Base-by-base conservation (phyloP, 1,140 invertebrate genomes). In the Penaeus chinensis region DNA sequence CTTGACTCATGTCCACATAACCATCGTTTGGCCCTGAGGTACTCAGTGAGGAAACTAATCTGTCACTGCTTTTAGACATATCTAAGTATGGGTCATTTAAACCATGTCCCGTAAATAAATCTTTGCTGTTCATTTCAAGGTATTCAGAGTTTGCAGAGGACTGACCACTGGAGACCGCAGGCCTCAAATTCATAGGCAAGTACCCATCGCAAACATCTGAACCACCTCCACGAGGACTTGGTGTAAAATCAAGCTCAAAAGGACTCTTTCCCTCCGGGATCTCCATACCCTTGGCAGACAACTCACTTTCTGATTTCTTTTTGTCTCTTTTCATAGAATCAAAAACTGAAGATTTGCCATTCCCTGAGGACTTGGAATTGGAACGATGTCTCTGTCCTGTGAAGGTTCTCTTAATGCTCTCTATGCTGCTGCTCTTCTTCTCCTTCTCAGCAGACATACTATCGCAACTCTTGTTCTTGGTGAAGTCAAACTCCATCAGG, bases 401-500 rank as follows among this genome's bases (percentile, higher is more conserved):
- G 22, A 90, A 62, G 18, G 90, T 89, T 62, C 84, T 83, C 65
- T 86, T 89, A 37, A 90, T 71, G 62, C 90, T 86, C 27, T 90
- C 90, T 76, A 89, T 89, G 77, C 88, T 90, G 20, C 84, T 89
- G 54, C 87, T 89, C 81, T 90, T 89, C 66, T 90, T 90, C 61
- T 90, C 88, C 82, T 89, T 89, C 18, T 89, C 85, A 32, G 85
- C 80, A 5, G 90, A 76, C n/a, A 90, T 89, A 60, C 82, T 84
- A 78, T 89, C 90, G 65, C 86, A 90, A 37, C 88, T 90, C 71
- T 90, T 90, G 80, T 90, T 90, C 78, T 87, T 90, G 18, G 85
- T 77, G 66, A 90, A 90, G 85, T 90, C 90, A n/a, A 90, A 82
- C 37, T 89, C 85, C 90, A 90, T 90, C 24, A 90, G 85, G 42